phyloP scores from a whole-genome alignment of 2,888 invertebrate species.

The Timandra comae region DNA sequence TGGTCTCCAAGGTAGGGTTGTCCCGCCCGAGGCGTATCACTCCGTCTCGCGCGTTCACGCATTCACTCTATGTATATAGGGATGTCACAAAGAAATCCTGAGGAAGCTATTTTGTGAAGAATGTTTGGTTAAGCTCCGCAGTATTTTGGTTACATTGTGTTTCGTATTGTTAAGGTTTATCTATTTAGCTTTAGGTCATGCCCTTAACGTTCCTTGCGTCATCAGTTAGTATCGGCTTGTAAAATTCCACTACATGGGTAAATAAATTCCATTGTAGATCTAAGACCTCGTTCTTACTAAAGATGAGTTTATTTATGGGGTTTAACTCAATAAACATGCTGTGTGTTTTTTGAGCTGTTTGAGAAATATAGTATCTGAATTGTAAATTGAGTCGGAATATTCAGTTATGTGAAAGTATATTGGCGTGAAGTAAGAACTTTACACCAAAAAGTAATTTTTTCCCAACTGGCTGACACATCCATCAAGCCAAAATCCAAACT shows the following conservation, averaged over 20 bases:
- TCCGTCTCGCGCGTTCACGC: constrained; percentile 25
- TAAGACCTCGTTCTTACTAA: no score
- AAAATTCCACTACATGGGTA: neutral
- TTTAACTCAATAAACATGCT: no score
- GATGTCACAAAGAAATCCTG: constrained; percentile 23
- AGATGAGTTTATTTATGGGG: no score
- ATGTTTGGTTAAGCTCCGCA: constrained; percentile 12
- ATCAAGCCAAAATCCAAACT: no score
- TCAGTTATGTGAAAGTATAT: no score
- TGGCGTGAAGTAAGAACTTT: no score
- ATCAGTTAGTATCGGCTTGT: neutral
- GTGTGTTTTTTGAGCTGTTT: no score
- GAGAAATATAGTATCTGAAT: no score
- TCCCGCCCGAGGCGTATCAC: constrained; percentile 28
- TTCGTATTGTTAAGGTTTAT: constrained; percentile 6
- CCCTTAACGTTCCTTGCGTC: neutral
- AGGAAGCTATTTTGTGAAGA: constrained; percentile 15
- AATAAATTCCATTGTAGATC: no score
- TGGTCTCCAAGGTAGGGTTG: constrained; percentile 3
- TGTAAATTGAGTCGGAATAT: no score
- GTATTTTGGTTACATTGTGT: constrained; percentile 16
- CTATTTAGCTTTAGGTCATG: constrained; percentile 8
- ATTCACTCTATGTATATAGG: constrained; percentile 21
- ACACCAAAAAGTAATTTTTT: no score
- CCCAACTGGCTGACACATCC: no score